Evolutionary conservation across 92 coral and sea anemone genomes (phyloP), one percentile per base, ranked within the genome.

Genomic region (Metridium senile): DNA sequence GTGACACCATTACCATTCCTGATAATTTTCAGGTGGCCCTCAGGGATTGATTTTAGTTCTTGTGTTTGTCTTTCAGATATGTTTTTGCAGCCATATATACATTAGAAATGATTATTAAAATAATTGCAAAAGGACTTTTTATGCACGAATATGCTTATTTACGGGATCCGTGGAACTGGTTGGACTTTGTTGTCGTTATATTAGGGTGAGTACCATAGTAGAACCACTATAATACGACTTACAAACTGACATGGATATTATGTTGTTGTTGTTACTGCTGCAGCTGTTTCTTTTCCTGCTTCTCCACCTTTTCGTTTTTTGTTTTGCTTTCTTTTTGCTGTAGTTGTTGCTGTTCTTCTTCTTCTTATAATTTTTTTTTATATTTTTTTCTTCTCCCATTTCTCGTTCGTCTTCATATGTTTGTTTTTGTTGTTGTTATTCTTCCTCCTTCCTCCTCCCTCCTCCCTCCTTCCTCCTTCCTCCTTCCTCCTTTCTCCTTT

Each of bases 111-210:
- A 59, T 92, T 46, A 69, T 95, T 22, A 95, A 95, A 81, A 95
- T 95, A 22, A 65, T 95, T 28, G 99, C 89, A 43, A 92, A 87
- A 80, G 99, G 99, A 83, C 89, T 92, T 56, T 83, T 87, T 71
- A 58, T 89, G 86, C 99, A 95, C 84, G 88, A 88, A 64, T 95
- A 75, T 59, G 95, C 99, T 18, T 95, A 95, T 76, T 81, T 95
- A 31, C 87, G 99, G 69, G 99, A 95, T 74, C 95, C 97, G 0
- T 95, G 99, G 99, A 95, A 95, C 77, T 95, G 99, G 97, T 62
- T 95, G 46, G 99, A 95, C 78, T 95, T 95, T 33, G 81, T 92
- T 45, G 99, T 95, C 28, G 99, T 95, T 23, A 87, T 92, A 75
- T 72, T 95, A 79, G 99, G 99, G 99, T 95, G 73, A 80, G 94